These are phyloP conservation scores for Trachelus iudaicus DNA, from an alignment of 2,888 invertebrate genomes.

Conservation along the genomic window DNA sequence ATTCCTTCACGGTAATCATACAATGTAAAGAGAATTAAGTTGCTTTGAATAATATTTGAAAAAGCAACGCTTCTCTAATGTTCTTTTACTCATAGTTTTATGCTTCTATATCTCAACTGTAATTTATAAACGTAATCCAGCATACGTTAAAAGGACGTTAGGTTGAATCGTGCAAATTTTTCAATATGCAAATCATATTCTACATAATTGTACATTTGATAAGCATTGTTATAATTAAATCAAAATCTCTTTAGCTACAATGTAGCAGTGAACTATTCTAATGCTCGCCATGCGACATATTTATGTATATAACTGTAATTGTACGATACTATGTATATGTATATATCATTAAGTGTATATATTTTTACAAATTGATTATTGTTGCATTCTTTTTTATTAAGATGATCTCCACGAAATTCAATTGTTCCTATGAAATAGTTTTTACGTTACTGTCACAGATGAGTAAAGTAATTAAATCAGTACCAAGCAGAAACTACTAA, in stretches of 20 bases:
- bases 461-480: background rate
- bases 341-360: background rate
- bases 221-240: background rate
- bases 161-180: background rate
- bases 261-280: background rate
- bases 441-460: background rate
- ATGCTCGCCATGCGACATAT: background rate
- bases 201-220: background rate
- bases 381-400: background rate
- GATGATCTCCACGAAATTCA: background rate
- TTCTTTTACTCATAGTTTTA: background rate
- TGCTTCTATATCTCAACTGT: background rate
- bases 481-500: background rate
- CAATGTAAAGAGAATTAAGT: constrained; percentile 30
- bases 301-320: background rate
- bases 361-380: background rate
- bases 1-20: constrained; percentile 62
- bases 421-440: background rate
- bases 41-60: background rate
- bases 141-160: background rate
- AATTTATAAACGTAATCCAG: background rate
- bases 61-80: background rate
- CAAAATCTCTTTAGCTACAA: background rate
- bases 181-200: background rate
- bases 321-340: background rate